Evolutionary conservation across 2,797 vertebrate genomes (phyloP).

Genomic region (Myoxocephalus aenaeus): DNA sequence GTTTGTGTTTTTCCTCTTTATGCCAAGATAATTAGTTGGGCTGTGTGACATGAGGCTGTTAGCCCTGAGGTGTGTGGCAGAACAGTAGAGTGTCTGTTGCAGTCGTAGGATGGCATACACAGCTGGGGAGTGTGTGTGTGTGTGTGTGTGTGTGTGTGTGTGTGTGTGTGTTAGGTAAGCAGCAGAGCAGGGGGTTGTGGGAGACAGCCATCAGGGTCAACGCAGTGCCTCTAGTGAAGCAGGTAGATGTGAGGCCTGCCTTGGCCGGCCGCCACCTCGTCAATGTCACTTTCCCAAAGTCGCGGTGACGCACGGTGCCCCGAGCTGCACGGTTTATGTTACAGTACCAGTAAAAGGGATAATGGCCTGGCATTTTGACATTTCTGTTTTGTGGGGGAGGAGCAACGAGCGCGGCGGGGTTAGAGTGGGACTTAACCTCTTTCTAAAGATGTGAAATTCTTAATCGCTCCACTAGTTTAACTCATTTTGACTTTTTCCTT

Average conservation of each 20-base stretch:
- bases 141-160: neutral
- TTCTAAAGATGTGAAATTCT: conserved; percentile 58
- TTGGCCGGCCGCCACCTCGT: conserved; percentile 76
- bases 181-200: conserved; percentile 68
- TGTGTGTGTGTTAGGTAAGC: conserved; percentile 51
- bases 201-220: conserved; percentile 68
- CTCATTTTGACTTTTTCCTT: conserved; percentile 31
- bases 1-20: conserved; percentile 63
- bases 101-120: conserved; percentile 46
- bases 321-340: conserved; percentile 77
- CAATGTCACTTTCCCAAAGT: conserved; percentile 82
- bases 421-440: conserved; percentile 36
- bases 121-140: conserved; percentile 59
- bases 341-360: conserved; percentile 77
- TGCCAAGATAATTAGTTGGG: conserved; percentile 69
- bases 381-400: conserved; percentile 55
- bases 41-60: conserved; percentile 57
- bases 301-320: conserved; percentile 70
- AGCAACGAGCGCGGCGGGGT: conserved; percentile 5
- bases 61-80: conserved; percentile 54
- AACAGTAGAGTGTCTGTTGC: conserved; percentile 65
- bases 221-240: conserved; percentile 60
- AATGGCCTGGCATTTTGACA: conserved; percentile 75
- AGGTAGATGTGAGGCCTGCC: conserved; percentile 68
- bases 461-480: conserved; percentile 34